Conservation (phyloP, 2,888 invertebrate species). For the Baccha elongata region DNA sequence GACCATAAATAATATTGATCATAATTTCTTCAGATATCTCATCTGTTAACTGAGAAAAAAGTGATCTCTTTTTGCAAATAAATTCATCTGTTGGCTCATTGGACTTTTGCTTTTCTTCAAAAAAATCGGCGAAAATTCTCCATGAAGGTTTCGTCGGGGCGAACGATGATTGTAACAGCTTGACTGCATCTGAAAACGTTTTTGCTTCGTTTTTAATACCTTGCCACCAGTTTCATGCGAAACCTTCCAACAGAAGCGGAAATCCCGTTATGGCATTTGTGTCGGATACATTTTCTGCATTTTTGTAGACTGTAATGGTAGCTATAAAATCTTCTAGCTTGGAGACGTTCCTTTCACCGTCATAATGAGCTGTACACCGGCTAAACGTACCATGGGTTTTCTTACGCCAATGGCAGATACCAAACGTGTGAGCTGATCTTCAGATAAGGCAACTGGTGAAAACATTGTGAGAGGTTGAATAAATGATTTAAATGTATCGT, state of each 20-base stretch:
- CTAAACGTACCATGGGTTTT: neutral
- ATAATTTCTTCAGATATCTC: too few species aligned
- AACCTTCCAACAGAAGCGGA: constrained; percentile 54
- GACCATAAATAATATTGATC: neutral
- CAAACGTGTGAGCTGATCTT: neutral
- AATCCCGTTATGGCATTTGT: constrained; percentile 51
- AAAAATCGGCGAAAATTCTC: too few species aligned
- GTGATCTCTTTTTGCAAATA: too few species aligned
- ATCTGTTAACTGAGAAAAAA: too few species aligned
- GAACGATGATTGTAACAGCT: too few species aligned
- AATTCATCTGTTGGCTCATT: too few species aligned
- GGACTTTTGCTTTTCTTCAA: too few species aligned
- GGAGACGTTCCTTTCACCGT: constrained; percentile 37
- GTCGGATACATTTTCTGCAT: constrained; percentile 61
- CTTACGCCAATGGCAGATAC: constrained; percentile 1
- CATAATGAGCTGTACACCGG: constrained; percentile 36
- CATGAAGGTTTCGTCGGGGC: too few species aligned
- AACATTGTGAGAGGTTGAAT: neutral
- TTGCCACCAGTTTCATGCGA: constrained; percentile 1
- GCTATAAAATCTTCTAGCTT: constrained; percentile 63
- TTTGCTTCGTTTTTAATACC: constrained; percentile 2
- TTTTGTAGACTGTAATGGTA: constrained; percentile 51
- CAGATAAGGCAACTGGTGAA: neutral
- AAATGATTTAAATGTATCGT: neutral
- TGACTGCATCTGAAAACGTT: constrained; percentile 43